phyloP scores from a whole-genome alignment of 2,888 invertebrate species.

The Lucinisca nassula region DNA sequence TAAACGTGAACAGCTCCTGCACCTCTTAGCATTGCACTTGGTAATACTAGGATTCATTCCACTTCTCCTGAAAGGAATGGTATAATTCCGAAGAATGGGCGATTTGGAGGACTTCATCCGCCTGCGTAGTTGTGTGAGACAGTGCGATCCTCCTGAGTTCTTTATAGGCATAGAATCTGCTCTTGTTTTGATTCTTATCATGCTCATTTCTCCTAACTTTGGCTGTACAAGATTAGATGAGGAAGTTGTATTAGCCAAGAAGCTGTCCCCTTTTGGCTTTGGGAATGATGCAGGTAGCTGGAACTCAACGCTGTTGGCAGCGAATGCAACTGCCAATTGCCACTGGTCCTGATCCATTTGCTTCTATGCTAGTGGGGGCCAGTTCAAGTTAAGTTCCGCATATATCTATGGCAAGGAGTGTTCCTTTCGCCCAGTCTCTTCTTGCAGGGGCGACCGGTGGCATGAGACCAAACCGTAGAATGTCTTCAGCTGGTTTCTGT shows the following conservation, averaged over 20 bases:
- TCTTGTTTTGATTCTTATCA: constrained; percentile 16
- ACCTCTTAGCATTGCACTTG: too few relatives aligned
- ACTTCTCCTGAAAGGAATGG: too few relatives aligned
- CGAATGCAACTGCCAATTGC: constrained; percentile 17
- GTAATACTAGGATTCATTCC: too few relatives aligned
- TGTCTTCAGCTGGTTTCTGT: not conserved
- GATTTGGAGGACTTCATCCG: not conserved
- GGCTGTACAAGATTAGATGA: constrained; percentile 13
- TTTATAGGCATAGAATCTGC: not conserved
- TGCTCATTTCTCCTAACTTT: not conserved
- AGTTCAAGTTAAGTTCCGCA: not conserved
- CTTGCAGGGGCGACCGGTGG: constrained; percentile 20
- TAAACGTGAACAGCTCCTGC: too few relatives aligned
- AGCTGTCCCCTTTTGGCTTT: not conserved
- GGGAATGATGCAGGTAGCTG: not conserved
- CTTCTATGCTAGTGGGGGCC: constrained; percentile 30
- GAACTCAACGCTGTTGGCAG: constrained; percentile 26
- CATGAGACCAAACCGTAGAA: constrained; percentile 23
- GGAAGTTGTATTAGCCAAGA: constrained; percentile 29
- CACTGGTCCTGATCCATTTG: constrained; percentile 16
- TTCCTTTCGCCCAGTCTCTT: constrained; percentile 14
- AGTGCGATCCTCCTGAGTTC: not conserved
- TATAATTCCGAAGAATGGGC: too few relatives aligned
- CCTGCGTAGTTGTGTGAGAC: not conserved
- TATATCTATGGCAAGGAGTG: not conserved